phyloP scores from a whole-genome alignment of 2,113 vertebrate species.

The Zeus faber region DNA sequence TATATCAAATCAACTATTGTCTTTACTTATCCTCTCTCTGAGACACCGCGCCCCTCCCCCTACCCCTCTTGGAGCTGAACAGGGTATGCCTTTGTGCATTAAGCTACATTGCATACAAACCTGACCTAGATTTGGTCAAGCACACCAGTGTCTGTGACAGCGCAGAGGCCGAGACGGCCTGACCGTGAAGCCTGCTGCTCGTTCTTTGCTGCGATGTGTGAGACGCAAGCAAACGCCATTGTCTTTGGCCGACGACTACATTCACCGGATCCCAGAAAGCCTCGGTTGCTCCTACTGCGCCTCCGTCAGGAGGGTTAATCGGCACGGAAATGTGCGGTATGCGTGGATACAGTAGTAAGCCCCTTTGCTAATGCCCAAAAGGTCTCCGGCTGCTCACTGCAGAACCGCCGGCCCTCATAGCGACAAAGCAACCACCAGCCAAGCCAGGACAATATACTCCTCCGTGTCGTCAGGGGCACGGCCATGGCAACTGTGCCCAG shows the following conservation, averaged over 20 bases:
- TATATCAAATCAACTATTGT: slow-evolving; percentile 2
- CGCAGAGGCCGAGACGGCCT: too few species aligned
- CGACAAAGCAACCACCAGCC: slow-evolving; percentile 18
- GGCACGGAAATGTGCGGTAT: slow-evolving; percentile 31
- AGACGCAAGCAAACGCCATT: background rate
- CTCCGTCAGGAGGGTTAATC: slow-evolving; percentile 26
- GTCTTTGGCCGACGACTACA: background rate
- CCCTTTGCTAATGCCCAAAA: slow-evolving; percentile 10
- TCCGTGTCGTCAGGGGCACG: background rate
- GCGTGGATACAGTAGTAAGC: slow-evolving; percentile 14
- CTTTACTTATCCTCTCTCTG: slow-evolving; percentile 14
- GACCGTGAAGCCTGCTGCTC: background rate
- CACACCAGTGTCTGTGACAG: too few species aligned
- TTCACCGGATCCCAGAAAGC: background rate
- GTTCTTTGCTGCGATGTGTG: slow-evolving; percentile 2
- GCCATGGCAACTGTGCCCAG: slow-evolving; percentile 33
- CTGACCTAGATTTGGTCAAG: slow-evolving; percentile 21
- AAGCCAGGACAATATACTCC: slow-evolving; percentile 1
- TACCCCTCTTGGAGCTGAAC: slow-evolving; percentile 7
- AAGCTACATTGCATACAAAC: slow-evolving; percentile 24
- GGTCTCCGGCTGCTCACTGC: too few species aligned
- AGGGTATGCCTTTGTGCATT: slow-evolving; percentile 37
- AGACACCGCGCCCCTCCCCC: slow-evolving; percentile 6
- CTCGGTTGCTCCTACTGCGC: background rate
- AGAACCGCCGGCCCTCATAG: slow-evolving; percentile 25